These are phyloP conservation scores for Pipistrellus pipistrellus DNA, from an alignment of 2,797 vertebrate species.

Conservation along the genomic window DNA sequence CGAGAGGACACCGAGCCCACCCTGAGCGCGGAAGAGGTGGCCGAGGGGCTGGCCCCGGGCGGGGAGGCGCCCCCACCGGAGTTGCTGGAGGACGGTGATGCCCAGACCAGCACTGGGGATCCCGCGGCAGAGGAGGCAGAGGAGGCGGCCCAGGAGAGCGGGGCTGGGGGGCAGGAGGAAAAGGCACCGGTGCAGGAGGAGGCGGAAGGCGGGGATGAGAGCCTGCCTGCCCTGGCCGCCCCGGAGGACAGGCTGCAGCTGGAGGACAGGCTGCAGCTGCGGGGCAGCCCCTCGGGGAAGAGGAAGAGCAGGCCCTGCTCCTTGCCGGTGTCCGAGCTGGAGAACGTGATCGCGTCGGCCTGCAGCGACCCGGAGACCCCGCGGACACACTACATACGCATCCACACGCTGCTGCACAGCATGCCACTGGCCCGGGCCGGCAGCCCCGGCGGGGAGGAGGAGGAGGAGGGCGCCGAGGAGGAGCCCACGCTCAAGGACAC, in stretches of 20 bases:
- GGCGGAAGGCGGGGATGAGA: conserved; percentile 30
- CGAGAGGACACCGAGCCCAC: conserved; percentile 83
- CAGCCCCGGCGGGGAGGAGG: conserved; percentile 84
- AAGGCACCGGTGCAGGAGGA: conserved; percentile 63
- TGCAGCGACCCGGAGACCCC: conserved; percentile 96
- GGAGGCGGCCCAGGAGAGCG: conserved; percentile 78
- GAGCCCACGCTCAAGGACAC: conserved; percentile 89
- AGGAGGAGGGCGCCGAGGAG: conserved; percentile 86
- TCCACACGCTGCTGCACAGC: conserved; percentile 97
- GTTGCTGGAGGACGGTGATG: conserved; percentile 77
- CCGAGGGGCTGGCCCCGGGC: conserved; percentile 79
- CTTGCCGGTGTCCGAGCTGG: conserved; percentile 96
- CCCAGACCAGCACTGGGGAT: conserved; percentile 66
- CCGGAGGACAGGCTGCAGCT: conserved; percentile 84
- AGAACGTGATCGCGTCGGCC: conserved; percentile 95
- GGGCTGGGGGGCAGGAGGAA: conserved; percentile 78
- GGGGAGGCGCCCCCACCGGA: conserved; percentile 47
- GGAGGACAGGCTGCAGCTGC: conserved; percentile 85
- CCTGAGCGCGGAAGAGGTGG: conserved; percentile 82
- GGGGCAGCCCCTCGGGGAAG: conserved; percentile 87
- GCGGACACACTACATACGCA: conserved; percentile 96
- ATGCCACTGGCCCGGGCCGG: conserved; percentile 92
- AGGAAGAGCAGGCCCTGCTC: conserved; percentile 95
- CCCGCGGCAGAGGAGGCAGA: conserved; percentile 68
- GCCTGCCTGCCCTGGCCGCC: conserved; percentile 60